These are phyloP conservation scores for Rambutsinella grinnellia DNA, from an alignment of 2,888 invertebrate genomes.

Conservation along the genomic window DNA sequence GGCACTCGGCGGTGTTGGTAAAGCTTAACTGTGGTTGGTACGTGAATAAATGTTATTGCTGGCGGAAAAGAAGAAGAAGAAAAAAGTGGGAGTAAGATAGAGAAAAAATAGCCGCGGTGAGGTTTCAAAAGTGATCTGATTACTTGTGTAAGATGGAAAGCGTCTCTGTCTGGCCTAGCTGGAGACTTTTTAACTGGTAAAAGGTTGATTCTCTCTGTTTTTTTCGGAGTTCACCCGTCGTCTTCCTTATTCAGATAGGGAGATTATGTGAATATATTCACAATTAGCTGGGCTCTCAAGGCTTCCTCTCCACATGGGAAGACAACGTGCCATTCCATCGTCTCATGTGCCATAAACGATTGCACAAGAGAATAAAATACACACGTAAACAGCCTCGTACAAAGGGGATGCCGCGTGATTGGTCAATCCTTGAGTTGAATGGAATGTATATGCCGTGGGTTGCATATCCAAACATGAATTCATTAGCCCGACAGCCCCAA, in stretches of 20 bases:
- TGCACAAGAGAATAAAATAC: not conserved
- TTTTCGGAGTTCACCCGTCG: constrained; percentile 1
- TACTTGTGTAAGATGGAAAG: constrained; percentile 44
- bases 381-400: not conserved
- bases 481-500: constrained; percentile 7
- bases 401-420: constrained; percentile 6
- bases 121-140: constrained; percentile 56
- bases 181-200: constrained; percentile 41
- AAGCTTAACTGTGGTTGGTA: constrained; percentile 21
- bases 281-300: constrained; percentile 32
- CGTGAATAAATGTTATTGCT: constrained; percentile 46
- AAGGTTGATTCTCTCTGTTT: not conserved
- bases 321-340: constrained; percentile 2
- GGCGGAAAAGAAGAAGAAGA: constrained; percentile 8
- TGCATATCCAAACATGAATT: constrained; percentile 26
- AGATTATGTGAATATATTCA: constrained; percentile 42
- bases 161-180: constrained; percentile 53
- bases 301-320: not conserved
- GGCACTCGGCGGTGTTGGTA: constrained; percentile 47
- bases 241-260: not conserved
- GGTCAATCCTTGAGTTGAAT: not conserved
- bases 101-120: constrained; percentile 40
- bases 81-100: constrained; percentile 3
- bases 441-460: constrained; percentile 21
- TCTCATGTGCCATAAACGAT: constrained; percentile 5